Percentiles rank a stretch among this genome's conserved stretches.
phyloP scores from a whole-genome alignment of 2,888 invertebrate genomes.

The Dascillus cervinus region DNA sequence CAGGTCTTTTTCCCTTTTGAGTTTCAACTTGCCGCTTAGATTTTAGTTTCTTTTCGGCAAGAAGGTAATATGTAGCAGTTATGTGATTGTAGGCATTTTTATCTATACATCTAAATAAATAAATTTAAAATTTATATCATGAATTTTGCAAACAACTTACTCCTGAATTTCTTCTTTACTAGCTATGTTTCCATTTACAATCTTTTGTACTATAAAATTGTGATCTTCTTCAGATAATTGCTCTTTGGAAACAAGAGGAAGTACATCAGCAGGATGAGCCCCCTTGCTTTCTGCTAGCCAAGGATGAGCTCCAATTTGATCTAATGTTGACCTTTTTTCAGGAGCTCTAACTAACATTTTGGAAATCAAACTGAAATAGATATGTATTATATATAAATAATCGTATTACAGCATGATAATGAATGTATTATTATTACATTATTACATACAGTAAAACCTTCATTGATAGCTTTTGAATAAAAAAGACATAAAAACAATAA shows the following conservation, averaged over 20 bases:
- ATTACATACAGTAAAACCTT: too few relatives aligned
- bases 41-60: constrained; percentile 87
- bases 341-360: constrained; percentile 93
- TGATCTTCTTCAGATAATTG: constrained; percentile 90
- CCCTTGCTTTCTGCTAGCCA: constrained; percentile 65
- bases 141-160: constrained; percentile 45
- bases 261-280: constrained; percentile 47
- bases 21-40: constrained; percentile 62
- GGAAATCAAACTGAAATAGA: constrained; percentile 65
- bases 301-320: constrained; percentile 78
- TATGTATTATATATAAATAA: too few relatives aligned
- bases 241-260: constrained; percentile 82
- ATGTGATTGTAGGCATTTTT: constrained; percentile 97
- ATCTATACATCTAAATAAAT: constrained; percentile 67
- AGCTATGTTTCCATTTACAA: constrained; percentile 93
- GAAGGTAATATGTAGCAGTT: constrained; percentile 94
- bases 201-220: constrained; percentile 84
- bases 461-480: too few relatives aligned
- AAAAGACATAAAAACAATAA: too few relatives aligned
- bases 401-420: neutral
- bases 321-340: constrained; percentile 77
- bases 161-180: constrained; percentile 89
- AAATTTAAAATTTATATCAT: constrained; percentile 5
- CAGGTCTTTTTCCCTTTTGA: constrained; percentile 40
- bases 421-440: too few relatives aligned